phyloP scores from a whole-genome alignment of 2,113 vertebrate genomes.

The Garra rufa region DNA sequence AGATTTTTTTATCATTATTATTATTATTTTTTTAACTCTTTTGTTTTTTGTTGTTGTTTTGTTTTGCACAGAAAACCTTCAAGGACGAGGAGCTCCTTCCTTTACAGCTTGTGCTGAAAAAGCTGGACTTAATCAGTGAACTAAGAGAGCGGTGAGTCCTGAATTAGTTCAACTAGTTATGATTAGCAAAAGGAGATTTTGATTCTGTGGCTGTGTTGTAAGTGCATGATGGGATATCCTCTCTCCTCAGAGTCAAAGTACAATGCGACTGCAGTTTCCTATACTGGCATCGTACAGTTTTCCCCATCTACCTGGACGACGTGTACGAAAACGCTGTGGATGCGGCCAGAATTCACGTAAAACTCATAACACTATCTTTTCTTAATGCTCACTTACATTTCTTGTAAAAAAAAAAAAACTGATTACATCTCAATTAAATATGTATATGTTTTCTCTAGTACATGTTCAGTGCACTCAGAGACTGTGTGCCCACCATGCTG shows the following conservation, averaged over 20 bases:
- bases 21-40: not conserved
- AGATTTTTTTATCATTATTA: not conserved
- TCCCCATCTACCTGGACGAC: constrained; percentile 98
- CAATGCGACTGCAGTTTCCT: constrained; percentile 96
- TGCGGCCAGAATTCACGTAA: constrained; percentile 92
- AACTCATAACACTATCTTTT: constrained; percentile 49
- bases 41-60: not conserved
- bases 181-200: not conserved
- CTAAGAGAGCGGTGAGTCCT: constrained; percentile 82
- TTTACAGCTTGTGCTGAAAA: constrained; percentile 93
- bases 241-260: constrained; percentile 81
- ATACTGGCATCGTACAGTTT: constrained; percentile 96
- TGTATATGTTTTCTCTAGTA: constrained; percentile 76
- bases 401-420: not conserved
- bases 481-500: constrained; percentile 93
- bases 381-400: not conserved
- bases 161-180: not conserved
- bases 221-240: constrained; percentile 35
- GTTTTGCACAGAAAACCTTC: constrained; percentile 88
- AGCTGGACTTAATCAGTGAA: constrained; percentile 95
- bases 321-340: constrained; percentile 96
- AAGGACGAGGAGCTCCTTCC: constrained; percentile 94
- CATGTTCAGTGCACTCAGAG: constrained; percentile 95
- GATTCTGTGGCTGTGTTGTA: not conserved
- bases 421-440: not conserved